Evolutionary conservation across 2,888 invertebrate genomes (phyloP), one percentile per base, ranked within the genome.

Genomic region (Diarsia brunnea): DNA sequence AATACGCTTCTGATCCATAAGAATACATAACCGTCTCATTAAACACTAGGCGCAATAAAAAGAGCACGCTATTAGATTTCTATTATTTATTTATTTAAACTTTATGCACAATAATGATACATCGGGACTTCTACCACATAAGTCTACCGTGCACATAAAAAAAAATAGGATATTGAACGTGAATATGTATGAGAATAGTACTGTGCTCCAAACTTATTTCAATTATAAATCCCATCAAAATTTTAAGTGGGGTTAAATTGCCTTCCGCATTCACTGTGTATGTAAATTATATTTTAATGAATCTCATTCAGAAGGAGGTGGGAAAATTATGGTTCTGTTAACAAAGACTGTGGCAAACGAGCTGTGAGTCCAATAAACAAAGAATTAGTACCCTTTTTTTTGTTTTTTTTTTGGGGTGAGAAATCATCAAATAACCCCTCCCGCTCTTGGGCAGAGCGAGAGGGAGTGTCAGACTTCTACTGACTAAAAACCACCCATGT

Each of bases 171-270:
- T 5, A 74, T 47, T n/a, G 27, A 27, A 43, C n/a, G 19, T 70
- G 51, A 70, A 77, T 73, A 78, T 77, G 45, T 58, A 58, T 49
- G 69, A 67, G 55, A 61, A 61, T n/a, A 79, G 64, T 70, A 49
- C 38, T 60, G 66, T 14, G 27, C 73, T 67, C 55, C 45, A 19
- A 74, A 81, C 65, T 81, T 82, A 78, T 80, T 78, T 73, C 76
- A 73, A 79, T 82, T 78, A 80, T 68, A 69, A 69, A 78, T 73
- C 77, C 77, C 75, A 78, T 82, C 73, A 82, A 77, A 75, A 72
- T 79, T 79, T 61, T 73, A 78, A 81, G 78, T 64, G 63, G 75
- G 75, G 73, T 74, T 69, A 61, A 75, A 75, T 68, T 70, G 43
- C 67, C 31, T 24, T 70, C 53, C 55, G 31, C 49, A 1, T 64